These are phyloP conservation scores for Climacteris rufus DNA, from an alignment of 2,113 vertebrate species.

Conservation along the genomic window DNA sequence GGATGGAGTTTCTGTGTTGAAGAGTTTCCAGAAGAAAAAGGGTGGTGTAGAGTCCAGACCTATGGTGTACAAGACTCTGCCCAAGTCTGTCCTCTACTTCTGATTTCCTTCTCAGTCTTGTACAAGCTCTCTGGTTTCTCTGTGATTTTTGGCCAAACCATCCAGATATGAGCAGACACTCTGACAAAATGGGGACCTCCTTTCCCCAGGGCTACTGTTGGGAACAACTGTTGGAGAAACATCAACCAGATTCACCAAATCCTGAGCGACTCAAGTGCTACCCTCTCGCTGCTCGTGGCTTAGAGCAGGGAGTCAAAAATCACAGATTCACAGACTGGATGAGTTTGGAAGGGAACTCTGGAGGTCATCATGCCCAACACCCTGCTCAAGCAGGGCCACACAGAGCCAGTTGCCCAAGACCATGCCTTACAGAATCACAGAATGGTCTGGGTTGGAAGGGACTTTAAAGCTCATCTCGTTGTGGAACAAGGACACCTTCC, in stretches of 20 bases:
- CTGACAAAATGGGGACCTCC: neutral
- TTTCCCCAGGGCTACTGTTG: neutral
- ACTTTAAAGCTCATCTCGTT: neutral
- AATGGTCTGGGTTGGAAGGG: neutral
- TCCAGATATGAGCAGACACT: neutral
- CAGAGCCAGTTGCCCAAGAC: neutral
- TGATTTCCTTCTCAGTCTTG: neutral
- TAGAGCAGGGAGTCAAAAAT: neutral
- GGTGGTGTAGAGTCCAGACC: neutral
- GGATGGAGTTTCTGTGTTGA: neutral
- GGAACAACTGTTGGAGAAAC: neutral
- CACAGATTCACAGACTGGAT: neutral
- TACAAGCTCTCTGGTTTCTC: neutral
- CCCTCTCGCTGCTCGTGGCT: neutral
- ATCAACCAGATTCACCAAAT: neutral
- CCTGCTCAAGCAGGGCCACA: neutral
- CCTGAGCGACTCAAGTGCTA: neutral
- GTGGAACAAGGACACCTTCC: neutral
- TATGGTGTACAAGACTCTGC: accelerated
- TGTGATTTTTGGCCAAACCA: neutral
- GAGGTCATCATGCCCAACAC: neutral
- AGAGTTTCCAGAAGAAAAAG: neutral
- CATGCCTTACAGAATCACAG: neutral
- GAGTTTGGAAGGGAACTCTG: neutral
- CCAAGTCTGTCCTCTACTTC: neutral